A percentile compares a stretch with the other conserved stretches of the same genome.
Conservation (phyloP, 2,113 vertebrate genomes). For the Pseudolaguvia tuberculata region DNA sequence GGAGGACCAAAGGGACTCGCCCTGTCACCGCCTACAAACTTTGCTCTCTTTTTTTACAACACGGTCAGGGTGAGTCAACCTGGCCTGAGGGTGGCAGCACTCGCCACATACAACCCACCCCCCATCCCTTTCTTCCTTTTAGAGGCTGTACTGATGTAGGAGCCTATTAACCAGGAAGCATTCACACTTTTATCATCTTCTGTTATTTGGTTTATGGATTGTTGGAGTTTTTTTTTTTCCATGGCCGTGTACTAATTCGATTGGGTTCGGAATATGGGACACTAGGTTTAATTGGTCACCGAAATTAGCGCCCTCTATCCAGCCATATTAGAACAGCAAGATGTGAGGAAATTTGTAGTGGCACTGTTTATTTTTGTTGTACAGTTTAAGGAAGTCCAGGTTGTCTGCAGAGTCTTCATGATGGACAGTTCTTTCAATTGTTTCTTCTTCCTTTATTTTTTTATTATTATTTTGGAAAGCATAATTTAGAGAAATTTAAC, state of each 20-base stretch:
- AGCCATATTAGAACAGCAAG: conserved; percentile 11
- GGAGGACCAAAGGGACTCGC: conserved; percentile 58
- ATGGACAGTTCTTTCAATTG: conserved; percentile 16
- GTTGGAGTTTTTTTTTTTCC: conserved; percentile 51
- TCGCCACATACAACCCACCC: conserved; percentile 51
- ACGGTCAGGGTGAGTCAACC: conserved; percentile 58
- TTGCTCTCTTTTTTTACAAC: conserved; percentile 52
- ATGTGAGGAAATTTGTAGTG: conserved; percentile 12
- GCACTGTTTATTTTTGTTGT: conserved; percentile 30
- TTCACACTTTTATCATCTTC: conserved; percentile 11
- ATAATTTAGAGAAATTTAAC: conserved; percentile 8
- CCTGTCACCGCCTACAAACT: conserved; percentile 63
- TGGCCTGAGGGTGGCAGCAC: conserved; percentile 67
- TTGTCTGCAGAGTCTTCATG: conserved; percentile 21
- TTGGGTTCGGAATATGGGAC: conserved; percentile 5
- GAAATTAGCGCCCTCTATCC: not conserved
- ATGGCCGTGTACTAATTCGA: conserved; percentile 26
- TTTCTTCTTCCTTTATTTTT: not conserved
- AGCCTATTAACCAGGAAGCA: conserved; percentile 41
- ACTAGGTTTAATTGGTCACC: conserved; percentile 6
- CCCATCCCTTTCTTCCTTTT: not conserved
- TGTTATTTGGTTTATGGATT: conserved; percentile 36
- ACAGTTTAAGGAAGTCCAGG: conserved; percentile 25
- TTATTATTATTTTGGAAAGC: conserved; percentile 15
- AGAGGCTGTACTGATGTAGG: conserved; percentile 14